Percentiles rank a stretch among this genome's conserved stretches.
Evolutionary conservation across 2,113 vertebrate species (phyloP).

Genomic region (Cyanoderma ruficeps): DNA sequence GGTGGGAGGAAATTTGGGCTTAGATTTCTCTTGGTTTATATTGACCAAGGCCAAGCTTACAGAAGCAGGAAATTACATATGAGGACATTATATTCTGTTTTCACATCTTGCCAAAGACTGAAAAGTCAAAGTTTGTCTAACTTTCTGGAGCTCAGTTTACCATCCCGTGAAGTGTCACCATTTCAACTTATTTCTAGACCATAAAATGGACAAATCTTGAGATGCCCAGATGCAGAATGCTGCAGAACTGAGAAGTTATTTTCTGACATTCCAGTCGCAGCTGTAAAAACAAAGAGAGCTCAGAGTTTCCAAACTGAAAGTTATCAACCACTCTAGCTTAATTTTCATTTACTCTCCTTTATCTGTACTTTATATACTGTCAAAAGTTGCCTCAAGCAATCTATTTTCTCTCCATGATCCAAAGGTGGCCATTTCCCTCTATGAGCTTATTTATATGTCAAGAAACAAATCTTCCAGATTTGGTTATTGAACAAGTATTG

Average conservation of each 20-base stretch:
- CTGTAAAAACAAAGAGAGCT: not conserved
- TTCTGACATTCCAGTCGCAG: not conserved
- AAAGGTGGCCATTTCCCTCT: not conserved
- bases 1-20: not conserved
- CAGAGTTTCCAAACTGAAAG: not conserved
- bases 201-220: not conserved
- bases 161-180: not conserved
- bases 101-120: not conserved
- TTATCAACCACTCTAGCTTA: not conserved
- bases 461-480: not conserved
- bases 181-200: not conserved
- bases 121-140: not conserved
- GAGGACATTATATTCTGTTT: not conserved
- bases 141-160: not conserved
- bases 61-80: constrained; percentile 16
- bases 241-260: not conserved
- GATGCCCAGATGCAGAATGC: not conserved
- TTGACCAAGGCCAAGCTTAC: not conserved
- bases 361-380: not conserved
- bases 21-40: not conserved
- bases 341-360: not conserved
- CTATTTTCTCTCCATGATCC: not conserved
- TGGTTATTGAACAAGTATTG: not conserved
- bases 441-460: not conserved
- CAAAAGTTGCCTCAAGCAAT: not conserved